Conservation (phyloP, 2,797 vertebrate species). For the Chrysocyon brachyurus region DNA sequence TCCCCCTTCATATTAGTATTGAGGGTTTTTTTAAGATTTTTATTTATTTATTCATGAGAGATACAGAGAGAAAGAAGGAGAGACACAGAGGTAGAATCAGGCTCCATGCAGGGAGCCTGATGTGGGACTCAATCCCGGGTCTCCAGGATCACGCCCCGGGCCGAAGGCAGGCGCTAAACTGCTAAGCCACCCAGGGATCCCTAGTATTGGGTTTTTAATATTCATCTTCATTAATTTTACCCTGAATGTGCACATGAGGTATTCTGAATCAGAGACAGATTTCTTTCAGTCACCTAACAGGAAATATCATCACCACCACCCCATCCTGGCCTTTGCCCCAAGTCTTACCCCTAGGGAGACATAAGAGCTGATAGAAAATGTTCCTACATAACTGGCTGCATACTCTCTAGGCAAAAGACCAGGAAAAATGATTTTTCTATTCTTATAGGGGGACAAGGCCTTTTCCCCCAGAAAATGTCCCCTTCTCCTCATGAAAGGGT, state of each 20-base stretch:
- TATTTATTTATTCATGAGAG: too few species aligned
- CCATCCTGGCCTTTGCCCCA: background rate
- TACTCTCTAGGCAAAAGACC: background rate
- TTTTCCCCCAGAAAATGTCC: background rate
- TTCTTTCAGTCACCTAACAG: constrained; percentile 37
- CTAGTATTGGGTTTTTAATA: background rate
- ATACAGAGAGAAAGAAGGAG: too few species aligned
- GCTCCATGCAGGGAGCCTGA: too few species aligned
- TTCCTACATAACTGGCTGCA: background rate
- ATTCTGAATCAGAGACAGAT: background rate
- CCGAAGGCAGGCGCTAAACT: too few species aligned
- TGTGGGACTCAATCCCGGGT: too few species aligned
- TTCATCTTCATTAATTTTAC: constrained; percentile 47
- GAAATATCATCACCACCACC: background rate
- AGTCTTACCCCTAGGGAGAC: background rate
- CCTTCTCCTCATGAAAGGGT: background rate
- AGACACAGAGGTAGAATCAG: too few species aligned
- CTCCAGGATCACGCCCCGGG: too few species aligned
- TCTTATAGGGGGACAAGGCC: background rate
- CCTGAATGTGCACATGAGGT: constrained; percentile 24
- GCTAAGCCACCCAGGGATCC: too few species aligned
- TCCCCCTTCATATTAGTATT: background rate
- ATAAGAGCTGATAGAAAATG: background rate
- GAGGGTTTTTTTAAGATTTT: background rate
- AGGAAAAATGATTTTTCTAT: background rate